A percentile compares a stretch with the other conserved stretches of the same genome.
These are phyloP conservation scores for Coluber constrictor DNA, from an alignment of 2,797 vertebrate genomes.

Conservation along the genomic window DNA sequence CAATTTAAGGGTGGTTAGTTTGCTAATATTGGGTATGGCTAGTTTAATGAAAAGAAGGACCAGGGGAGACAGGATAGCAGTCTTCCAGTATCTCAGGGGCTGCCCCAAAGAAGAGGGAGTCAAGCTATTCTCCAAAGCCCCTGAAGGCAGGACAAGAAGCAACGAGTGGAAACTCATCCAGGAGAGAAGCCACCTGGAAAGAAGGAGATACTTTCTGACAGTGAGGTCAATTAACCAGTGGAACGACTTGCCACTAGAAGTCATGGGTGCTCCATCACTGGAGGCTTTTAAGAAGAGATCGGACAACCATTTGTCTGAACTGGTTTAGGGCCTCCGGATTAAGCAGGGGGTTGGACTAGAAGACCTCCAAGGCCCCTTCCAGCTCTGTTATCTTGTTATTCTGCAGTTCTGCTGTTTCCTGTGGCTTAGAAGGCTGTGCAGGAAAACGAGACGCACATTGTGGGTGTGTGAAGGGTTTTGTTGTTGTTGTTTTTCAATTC, in stretches of 20 bases:
- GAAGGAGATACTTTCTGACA: too few species aligned
- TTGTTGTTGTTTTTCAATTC: background rate
- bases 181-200: too few species aligned
- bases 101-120: too few species aligned
- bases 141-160: too few species aligned
- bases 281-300: background rate
- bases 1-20: background rate
- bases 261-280: background rate
- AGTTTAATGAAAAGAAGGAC: background rate
- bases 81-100: background rate
- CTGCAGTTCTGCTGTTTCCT: background rate
- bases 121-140: background rate
- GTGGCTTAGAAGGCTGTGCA: background rate
- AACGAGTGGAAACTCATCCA: too few species aligned
- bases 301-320: too few species aligned
- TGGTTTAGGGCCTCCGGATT: background rate
- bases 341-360: background rate
- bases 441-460: background rate
- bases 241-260: background rate
- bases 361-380: background rate
- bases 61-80: fast-evolving
- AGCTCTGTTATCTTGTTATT: background rate
- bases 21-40: background rate
- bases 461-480: background rate
- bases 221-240: background rate